Conservation (phyloP, 92 coral and sea anemone species). For the Porites divaricata region DNA sequence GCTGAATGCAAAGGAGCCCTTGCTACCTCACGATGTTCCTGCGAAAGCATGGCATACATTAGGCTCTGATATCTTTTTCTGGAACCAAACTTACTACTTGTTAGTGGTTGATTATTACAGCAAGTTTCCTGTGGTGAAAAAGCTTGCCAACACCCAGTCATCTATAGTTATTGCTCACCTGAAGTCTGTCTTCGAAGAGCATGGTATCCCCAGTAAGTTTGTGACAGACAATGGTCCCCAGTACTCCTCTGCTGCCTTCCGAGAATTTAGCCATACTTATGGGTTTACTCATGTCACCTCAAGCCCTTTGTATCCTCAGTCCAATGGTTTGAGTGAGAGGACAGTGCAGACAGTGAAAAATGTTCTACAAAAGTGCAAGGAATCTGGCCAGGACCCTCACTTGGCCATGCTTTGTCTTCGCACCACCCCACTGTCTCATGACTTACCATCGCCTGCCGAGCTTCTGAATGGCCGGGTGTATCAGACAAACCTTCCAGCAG, state of each 20-base stretch:
- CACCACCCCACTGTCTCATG: slow-evolving; percentile 67
- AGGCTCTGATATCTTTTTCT: slow-evolving; percentile 39
- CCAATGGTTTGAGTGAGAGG: slow-evolving; percentile 73
- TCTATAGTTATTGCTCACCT: slow-evolving; percentile 52
- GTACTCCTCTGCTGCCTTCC: slow-evolving; percentile 71
- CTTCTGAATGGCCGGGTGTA: slow-evolving; percentile 50
- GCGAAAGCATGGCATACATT: slow-evolving; percentile 63
- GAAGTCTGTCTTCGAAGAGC: slow-evolving; percentile 65
- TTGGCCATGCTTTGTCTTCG: slow-evolving; percentile 75
- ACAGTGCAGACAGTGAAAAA: slow-evolving; percentile 63
- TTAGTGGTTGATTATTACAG: slow-evolving; percentile 63
- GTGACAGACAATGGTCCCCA: slow-evolving; percentile 59
- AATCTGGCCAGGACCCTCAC: slow-evolving; percentile 69
- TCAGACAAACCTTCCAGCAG: slow-evolving; percentile 74
- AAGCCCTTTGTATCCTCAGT: slow-evolving; percentile 66
- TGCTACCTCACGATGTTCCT: too few species aligned
- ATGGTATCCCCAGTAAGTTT: slow-evolving; percentile 54
- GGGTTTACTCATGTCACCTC: slow-evolving; percentile 62
- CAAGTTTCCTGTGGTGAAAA: slow-evolving; percentile 63
- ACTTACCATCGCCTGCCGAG: slow-evolving; percentile 73
- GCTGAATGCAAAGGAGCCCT: too few species aligned
- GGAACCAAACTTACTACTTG: slow-evolving; percentile 64
- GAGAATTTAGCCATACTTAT: slow-evolving; percentile 41
- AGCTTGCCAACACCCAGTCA: slow-evolving; percentile 65
- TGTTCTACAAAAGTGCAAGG: slow-evolving; percentile 67